A percentile compares a stretch with the other conserved stretches of the same genome.
These are phyloP conservation scores for Ptilonorhynchus violaceus DNA, from an alignment of 2,113 vertebrate genomes.

Conservation along the genomic window DNA sequence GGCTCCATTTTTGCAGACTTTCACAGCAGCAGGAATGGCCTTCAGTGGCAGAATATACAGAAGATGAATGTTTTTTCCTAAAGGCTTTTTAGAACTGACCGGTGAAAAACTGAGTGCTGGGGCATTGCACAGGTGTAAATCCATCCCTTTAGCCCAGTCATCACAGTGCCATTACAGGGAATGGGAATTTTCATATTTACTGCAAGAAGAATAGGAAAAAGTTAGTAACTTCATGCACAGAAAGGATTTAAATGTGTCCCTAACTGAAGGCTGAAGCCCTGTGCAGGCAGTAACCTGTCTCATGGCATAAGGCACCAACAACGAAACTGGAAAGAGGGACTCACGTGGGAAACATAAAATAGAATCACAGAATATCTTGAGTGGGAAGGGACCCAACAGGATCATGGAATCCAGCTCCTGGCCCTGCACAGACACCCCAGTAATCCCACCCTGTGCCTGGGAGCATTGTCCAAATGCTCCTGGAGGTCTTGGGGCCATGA, in stretches of 20 bases:
- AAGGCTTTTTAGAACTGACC: background rate
- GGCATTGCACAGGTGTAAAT: background rate
- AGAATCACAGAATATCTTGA: background rate
- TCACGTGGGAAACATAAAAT: background rate
- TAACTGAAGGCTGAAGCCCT: background rate
- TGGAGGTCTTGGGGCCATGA: background rate
- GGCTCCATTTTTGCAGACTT: background rate
- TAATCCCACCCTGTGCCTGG: background rate
- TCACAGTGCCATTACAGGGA: background rate
- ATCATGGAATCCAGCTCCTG: accelerated
- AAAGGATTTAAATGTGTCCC: background rate
- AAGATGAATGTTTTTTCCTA: background rate
- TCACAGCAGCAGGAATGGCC: background rate
- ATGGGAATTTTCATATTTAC: background rate
- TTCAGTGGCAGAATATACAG: background rate
- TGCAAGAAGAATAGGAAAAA: background rate
- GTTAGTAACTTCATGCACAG: background rate
- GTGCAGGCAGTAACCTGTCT: background rate
- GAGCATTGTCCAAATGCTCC: accelerated
- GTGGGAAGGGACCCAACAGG: too few relatives aligned
- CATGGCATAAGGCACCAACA: background rate
- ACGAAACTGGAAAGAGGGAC: background rate
- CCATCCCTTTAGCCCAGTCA: background rate
- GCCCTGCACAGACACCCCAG: background rate
- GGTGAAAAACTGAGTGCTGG: background rate